These are phyloP conservation scores for Microtus richardsoni DNA, from an alignment of 2,113 vertebrate genomes.

Conservation along the genomic window DNA sequence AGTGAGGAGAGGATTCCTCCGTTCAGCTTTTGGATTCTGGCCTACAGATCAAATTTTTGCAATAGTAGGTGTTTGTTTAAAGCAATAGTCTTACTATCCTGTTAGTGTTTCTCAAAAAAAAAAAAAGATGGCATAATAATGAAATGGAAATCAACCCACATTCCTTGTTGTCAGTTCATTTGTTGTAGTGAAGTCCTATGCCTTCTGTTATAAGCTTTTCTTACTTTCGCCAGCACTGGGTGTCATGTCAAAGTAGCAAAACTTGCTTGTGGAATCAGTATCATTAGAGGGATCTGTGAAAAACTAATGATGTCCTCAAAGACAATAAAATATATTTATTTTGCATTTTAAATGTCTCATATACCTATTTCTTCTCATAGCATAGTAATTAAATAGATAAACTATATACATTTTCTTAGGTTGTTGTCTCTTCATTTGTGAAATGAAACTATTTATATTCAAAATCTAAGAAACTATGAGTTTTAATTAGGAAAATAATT, in stretches of 20 bases:
- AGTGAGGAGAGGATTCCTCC: not conserved
- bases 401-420: not conserved
- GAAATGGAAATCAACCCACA: not conserved
- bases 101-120: not conserved
- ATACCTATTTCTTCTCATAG: not conserved
- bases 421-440: not conserved
- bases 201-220: not conserved
- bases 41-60: not conserved
- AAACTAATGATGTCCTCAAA: not conserved
- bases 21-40: too few species aligned
- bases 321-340: not conserved
- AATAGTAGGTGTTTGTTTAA: not conserved
- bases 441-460: not conserved
- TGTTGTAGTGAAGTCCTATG: not conserved
- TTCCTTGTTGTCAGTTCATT: not conserved
- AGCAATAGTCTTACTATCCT: not conserved
- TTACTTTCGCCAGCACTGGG: not conserved
- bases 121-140: not conserved
- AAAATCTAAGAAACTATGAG: not conserved
- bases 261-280: not conserved
- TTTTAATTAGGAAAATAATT: not conserved
- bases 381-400: not conserved
- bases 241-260: not conserved
- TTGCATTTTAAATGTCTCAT: not conserved
- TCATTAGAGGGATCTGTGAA: not conserved